Conservation (phyloP, 2,888 invertebrate species). For the Zhuqinia jingwanae region DNA sequence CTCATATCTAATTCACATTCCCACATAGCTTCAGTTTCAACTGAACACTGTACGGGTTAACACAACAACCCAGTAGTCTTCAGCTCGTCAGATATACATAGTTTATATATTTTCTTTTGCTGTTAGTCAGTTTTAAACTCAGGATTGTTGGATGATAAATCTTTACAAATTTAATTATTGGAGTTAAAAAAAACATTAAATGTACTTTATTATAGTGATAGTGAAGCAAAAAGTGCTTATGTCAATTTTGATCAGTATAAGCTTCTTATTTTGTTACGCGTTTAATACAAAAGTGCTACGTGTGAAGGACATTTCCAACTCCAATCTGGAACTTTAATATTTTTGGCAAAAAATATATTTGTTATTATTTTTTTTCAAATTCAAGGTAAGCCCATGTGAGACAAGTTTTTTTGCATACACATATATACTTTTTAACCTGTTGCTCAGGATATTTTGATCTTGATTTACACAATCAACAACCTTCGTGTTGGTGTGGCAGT, state of each 20-base stretch:
- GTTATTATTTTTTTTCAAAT: not conserved
- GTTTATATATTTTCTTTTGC: too few species aligned
- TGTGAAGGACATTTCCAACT: not conserved
- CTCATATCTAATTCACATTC: too few species aligned
- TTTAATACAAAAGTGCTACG: not conserved
- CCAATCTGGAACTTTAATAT: constrained; percentile 2
- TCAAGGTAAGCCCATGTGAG: constrained; percentile 11
- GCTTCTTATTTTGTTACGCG: constrained; percentile 11
- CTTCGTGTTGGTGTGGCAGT: not conserved
- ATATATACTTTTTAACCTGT: not conserved
- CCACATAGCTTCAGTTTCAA: too few species aligned
- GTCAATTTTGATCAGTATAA: not conserved
- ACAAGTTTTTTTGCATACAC: constrained; percentile 30
- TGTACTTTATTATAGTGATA: too few species aligned
- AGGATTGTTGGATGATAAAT: too few species aligned
- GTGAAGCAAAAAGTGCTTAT: not conserved
- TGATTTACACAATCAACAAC: not conserved
- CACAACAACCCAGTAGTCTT: too few species aligned
- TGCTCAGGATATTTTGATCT: not conserved
- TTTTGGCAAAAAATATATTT: not conserved
- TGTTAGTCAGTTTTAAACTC: too few species aligned
- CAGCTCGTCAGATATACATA: too few species aligned
- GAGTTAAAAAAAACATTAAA: too few species aligned
- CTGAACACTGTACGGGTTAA: too few species aligned
- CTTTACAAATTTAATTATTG: too few species aligned